Conservation (phyloP, 2,113 vertebrate species). For the Sapayoa aenigma region DNA sequence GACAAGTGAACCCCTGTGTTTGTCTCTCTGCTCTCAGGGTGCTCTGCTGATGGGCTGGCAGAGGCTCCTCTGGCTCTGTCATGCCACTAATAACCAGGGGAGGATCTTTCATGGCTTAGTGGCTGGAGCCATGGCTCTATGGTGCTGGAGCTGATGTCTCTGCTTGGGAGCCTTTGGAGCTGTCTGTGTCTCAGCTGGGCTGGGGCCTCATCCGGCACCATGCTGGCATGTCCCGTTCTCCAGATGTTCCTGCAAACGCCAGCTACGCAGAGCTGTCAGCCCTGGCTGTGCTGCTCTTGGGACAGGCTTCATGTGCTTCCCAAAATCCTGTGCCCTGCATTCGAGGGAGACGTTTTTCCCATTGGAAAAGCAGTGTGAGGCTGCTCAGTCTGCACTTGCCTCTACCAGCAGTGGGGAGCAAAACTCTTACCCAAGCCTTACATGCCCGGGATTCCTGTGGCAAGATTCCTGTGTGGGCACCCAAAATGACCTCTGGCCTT, state of each 20-base stretch:
- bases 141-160: neutral
- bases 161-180: neutral
- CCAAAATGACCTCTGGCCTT: neutral
- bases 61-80: neutral
- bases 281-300: neutral
- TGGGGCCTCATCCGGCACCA: neutral
- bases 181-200: neutral
- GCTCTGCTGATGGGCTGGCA: neutral
- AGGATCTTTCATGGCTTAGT: neutral
- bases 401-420: neutral
- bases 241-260: neutral
- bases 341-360: accelerated
- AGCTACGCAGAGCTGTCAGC: neutral
- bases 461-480: neutral
- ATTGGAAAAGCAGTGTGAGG: accelerated
- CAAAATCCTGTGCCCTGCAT: accelerated
- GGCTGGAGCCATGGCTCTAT: neutral
- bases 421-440: accelerated
- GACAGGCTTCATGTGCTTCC: neutral
- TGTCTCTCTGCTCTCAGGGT: neutral
- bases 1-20: neutral
- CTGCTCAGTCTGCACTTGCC: accelerated
- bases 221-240: neutral
- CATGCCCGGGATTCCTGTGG: neutral
- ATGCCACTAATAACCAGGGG: neutral